These are phyloP conservation scores for Colletes collaris DNA, from an alignment of 2,888 invertebrate species.

Conservation along the genomic window DNA sequence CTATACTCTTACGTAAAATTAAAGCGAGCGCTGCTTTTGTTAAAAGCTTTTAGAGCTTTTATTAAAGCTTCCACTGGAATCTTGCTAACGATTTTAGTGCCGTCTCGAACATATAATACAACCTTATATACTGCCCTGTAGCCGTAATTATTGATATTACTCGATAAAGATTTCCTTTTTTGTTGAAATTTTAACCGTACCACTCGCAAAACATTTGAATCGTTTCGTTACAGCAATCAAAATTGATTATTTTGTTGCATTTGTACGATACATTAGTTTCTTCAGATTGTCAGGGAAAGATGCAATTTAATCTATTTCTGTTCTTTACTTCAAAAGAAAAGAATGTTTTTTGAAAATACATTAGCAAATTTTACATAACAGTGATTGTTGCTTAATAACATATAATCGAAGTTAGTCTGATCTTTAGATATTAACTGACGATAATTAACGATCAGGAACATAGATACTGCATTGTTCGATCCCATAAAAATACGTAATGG, in stretches of 20 bases:
- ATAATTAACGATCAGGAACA: constrained; percentile 5
- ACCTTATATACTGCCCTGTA: not conserved
- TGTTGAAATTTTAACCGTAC: no score
- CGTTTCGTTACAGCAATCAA: no score
- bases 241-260: no score
- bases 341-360: no score
- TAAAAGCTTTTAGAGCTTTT: constrained; percentile 50
- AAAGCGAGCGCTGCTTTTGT: constrained; percentile 45
- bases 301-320: no score
- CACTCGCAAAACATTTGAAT: no score
- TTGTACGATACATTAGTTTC: no score
- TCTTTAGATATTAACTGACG: not conserved
- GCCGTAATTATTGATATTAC: constrained; percentile 12
- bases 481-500: constrained; percentile 1
- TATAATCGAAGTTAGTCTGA: no score
- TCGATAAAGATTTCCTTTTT: no score
- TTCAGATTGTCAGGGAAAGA: no score
- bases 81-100: constrained; percentile 43
- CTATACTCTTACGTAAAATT: constrained; percentile 36
- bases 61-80: constrained; percentile 42
- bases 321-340: no score
- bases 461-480: not conserved
- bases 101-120: constrained; percentile 5
- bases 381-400: no score
- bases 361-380: not conserved